Evolutionary conservation across 92 coral and sea anemone genomes (phyloP).

Genomic region (Micromussa lordhowensis): DNA sequence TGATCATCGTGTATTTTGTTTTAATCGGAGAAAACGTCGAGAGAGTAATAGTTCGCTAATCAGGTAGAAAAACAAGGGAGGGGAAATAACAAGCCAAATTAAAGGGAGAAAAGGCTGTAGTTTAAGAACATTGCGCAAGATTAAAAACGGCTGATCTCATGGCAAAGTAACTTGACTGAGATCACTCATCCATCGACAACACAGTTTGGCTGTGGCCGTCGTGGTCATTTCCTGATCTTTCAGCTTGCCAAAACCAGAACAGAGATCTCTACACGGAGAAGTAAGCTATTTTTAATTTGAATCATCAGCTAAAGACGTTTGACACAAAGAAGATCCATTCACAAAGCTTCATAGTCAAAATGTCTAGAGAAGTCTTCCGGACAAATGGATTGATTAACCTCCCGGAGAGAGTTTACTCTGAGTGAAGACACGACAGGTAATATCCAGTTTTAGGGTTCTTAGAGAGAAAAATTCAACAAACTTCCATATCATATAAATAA

Average conservation of each 20-base stretch:
- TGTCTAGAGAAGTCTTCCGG: background rate
- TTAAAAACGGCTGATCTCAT: background rate
- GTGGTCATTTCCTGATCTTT: background rate
- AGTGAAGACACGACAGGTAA: background rate
- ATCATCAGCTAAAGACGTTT: background rate
- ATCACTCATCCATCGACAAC: background rate
- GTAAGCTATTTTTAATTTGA: background rate
- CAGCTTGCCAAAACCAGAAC: background rate
- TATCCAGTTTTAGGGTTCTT: background rate
- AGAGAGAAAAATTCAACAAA: background rate
- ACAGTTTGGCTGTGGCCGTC: background rate
- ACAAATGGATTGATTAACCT: background rate
- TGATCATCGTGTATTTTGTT: background rate
- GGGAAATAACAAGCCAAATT: background rate
- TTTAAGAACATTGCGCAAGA: background rate
- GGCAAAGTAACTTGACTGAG: background rate
- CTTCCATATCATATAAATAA: background rate
- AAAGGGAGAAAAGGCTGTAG: background rate
- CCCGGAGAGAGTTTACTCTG: background rate
- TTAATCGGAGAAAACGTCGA: background rate
- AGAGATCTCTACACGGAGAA: background rate
- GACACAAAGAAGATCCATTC: background rate
- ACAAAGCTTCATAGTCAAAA: background rate
- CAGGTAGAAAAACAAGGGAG: background rate
- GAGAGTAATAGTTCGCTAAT: background rate